phyloP scores from a whole-genome alignment of 2,797 vertebrate genomes.

The Mus spretus region DNA sequence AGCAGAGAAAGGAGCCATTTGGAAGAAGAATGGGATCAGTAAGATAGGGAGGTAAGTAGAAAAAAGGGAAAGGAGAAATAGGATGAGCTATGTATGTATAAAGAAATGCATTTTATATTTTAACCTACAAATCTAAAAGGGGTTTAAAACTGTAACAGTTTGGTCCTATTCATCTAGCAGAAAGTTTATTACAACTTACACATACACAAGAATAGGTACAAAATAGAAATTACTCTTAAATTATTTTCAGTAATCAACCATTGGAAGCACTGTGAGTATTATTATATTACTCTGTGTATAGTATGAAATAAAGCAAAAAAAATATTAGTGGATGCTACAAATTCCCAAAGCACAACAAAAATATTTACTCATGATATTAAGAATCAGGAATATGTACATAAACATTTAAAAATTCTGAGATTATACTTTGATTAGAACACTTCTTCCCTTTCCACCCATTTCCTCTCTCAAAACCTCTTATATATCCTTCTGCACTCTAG shows the following conservation, averaged over 20 bases:
- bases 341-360: slow-evolving; percentile 3
- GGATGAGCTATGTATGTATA: background rate
- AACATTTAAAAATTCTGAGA: background rate
- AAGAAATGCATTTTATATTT: background rate
- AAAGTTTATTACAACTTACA: background rate
- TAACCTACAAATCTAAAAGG: background rate
- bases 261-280: background rate
- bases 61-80: background rate
- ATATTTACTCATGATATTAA: background rate
- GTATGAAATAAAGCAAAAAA: background rate
- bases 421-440: background rate
- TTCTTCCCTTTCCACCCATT: background rate
- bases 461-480: background rate
- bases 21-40: background rate
- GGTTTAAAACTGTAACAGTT: background rate
- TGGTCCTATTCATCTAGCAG: background rate
- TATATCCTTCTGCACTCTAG: background rate
- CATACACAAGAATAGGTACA: background rate
- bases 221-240: background rate
- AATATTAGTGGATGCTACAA: background rate
- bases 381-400: background rate
- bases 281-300: background rate
- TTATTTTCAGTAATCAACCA: background rate
- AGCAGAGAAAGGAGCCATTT: background rate
- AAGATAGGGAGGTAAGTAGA: background rate